A percentile compares a stretch with the other conserved stretches of the same genome.
Conservation (phyloP, 2,888 invertebrate genomes). For the Lepeophtheirus nordmannii region DNA sequence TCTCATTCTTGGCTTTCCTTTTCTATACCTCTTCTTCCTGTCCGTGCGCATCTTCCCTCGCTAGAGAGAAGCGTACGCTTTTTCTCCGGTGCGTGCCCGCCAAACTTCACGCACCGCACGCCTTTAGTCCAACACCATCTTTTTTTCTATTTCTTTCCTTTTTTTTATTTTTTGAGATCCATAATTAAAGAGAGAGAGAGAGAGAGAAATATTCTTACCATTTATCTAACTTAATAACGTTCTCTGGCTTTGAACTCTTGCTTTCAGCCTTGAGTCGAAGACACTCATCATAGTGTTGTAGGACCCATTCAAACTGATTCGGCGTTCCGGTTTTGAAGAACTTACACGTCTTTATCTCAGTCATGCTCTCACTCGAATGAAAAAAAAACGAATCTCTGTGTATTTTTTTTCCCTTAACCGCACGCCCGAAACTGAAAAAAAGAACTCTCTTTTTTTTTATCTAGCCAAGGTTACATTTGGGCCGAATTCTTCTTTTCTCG, state of each 20-base stretch:
- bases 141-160: neutral
- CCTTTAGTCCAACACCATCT: neutral
- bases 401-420: neutral
- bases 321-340: slow-evolving; percentile 76
- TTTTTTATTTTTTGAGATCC: no score
- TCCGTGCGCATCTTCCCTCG: neutral
- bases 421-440: neutral
- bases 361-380: slow-evolving; percentile 6
- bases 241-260: slow-evolving; percentile 81
- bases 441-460: neutral
- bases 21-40: no score
- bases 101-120: neutral
- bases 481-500: no score
- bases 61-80: neutral
- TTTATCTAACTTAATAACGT: slow-evolving; percentile 81
- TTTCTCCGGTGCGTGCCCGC: slow-evolving; percentile 6
- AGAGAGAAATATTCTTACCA: slow-evolving; percentile 59
- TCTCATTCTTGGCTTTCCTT: no score
- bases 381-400: no score
- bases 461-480: neutral
- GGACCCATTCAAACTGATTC: slow-evolving; percentile 68
- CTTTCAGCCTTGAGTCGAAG: slow-evolving; percentile 74
- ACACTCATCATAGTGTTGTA: slow-evolving; percentile 78
- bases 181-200: no score
- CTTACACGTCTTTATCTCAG: slow-evolving; percentile 53